Evolutionary conservation across 2,888 invertebrate genomes (phyloP), one percentile per base, ranked within the genome.

Genomic region (Habroteleia sp.): DNA sequence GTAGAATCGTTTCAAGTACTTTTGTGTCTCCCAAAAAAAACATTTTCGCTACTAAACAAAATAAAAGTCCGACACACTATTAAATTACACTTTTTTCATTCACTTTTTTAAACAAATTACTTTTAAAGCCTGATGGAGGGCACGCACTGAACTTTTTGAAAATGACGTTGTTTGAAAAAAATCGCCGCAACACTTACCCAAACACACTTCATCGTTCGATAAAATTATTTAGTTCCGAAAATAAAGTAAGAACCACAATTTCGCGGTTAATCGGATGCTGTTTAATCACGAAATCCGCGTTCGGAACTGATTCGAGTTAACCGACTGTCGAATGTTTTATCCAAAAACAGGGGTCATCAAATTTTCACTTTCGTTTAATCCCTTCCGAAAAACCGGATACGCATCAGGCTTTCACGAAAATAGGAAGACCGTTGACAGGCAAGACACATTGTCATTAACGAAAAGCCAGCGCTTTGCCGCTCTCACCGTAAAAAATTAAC

Each of bases 311-410:
- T 54, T 23, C n/a, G 56, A 29, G 4, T 35, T 8, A 8, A 29
- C 46, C n/a, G 46, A 56, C 37, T 46, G 8, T 6, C 44, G 56
- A 66, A 56, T 54, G 66, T 66, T 66, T 66, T 66, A 54, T 66
- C 37, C 68, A 31, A 68, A 68, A 66, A 16, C 41, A 44, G 2
- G 23, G 23, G 33, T 6, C 63, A 42, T 23, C 37, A 7, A 17
- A 33, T 63, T 63, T 63, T 41, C 68, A 68, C 66, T 68, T 68
- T 68, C 66, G 33, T 56, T 56, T n/a, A 37, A 41, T 56, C 17
- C 56, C 56, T 58, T 41, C 68, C 68, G 41, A 68, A 68, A 68
- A 56, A 33, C 31, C 48, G 58, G 48, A 41, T 8, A 11, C 63
- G 4, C 41, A 17, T 50, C 41, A n/a, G 35, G 68, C 68, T 68